Base-by-base conservation (phyloP, 2,888 invertebrate genomes). In the Drosophila meridiana region DNA sequence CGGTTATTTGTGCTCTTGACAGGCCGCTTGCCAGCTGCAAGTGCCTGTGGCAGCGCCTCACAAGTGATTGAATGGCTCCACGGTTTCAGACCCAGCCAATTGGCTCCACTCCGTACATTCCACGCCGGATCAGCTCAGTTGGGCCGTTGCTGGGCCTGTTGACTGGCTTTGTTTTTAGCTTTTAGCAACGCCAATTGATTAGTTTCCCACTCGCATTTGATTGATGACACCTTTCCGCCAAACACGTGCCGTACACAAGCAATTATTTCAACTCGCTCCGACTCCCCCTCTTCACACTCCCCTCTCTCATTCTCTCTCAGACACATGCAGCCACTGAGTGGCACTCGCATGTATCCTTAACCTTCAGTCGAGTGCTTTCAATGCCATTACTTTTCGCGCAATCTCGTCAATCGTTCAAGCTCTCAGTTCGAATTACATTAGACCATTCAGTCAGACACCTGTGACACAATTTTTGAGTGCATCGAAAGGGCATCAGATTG, bases 131-230 rank as follows among this genome's bases (percentile, higher is more conserved):
- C 71, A 30, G 20, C 8, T 13, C 48, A 59, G 64, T 50, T 40
- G 28, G 50, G 30, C 47, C 30, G 9, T 20, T 48, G 14, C 32
- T 50, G 34, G 28, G 50, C 48, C 47, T 48, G 9, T 20, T 48
- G 14, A 32, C n/a, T 69, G 48, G 38, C 40, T 56, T 59, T 58
- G 32, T 69, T 58, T 55, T 70, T 42, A 57, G 63, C 60, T 62
- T 38, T 43, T 20, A n/a, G 26, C 52, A 66, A 73, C 76, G 67
- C 64, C 78, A 76, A 79, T 76, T 78, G 78, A 78, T 78, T 78
- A 78, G 79, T 72, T 62, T 30, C 73, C 48, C 53, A 52, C 61
- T 59, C 52, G 61, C 72, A 59, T 57, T 76, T 78, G 78, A 78
- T 79, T 78, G 79, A 79, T 78, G 77, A 65, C 67, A 67, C 55